phyloP scores from a whole-genome alignment of 1,140 invertebrate genomes.

The Aphidius ervi region DNA sequence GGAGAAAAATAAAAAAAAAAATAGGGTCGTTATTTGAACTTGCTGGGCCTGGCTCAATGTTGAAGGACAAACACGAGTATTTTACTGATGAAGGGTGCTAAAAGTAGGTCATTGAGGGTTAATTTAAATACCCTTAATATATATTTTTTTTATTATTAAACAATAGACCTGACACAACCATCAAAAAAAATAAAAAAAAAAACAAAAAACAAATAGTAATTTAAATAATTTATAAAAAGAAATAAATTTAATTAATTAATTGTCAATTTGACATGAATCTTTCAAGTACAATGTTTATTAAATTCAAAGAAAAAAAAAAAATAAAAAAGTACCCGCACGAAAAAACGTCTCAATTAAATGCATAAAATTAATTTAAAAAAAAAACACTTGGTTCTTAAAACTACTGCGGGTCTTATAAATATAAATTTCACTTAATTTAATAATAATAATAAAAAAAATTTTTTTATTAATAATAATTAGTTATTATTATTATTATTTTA shows the following conservation, averaged over 20 bases:
- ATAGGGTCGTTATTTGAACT: conserved; percentile 15
- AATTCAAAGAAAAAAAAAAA: too few relatives aligned
- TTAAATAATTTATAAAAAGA: neutral
- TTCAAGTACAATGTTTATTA: too few relatives aligned
- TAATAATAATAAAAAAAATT: too few relatives aligned
- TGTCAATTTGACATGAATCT: too few relatives aligned
- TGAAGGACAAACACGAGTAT: neutral
- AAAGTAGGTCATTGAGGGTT: conserved; percentile 15
- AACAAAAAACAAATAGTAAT: neutral
- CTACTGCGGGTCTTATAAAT: too few relatives aligned
- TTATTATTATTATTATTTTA: too few relatives aligned
- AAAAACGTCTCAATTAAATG: conserved; percentile 4
- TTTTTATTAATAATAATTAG: too few relatives aligned
- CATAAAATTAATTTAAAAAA: neutral
- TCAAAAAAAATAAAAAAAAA: too few relatives aligned
- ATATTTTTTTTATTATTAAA: too few relatives aligned
- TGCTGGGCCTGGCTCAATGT: conserved; percentile 17
- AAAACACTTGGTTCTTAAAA: neutral
- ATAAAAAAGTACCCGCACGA: conserved; percentile 2
- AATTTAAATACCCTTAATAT: neutral
- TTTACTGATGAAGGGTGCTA: conserved; percentile 3
- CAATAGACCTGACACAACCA: neutral
- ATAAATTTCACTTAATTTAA: too few relatives aligned
- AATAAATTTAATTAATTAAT: too few relatives aligned
- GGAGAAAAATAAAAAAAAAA: conserved; percentile 1